phyloP scores from a whole-genome alignment of 2,888 invertebrate species.

The Agrotis exclamationis region DNA sequence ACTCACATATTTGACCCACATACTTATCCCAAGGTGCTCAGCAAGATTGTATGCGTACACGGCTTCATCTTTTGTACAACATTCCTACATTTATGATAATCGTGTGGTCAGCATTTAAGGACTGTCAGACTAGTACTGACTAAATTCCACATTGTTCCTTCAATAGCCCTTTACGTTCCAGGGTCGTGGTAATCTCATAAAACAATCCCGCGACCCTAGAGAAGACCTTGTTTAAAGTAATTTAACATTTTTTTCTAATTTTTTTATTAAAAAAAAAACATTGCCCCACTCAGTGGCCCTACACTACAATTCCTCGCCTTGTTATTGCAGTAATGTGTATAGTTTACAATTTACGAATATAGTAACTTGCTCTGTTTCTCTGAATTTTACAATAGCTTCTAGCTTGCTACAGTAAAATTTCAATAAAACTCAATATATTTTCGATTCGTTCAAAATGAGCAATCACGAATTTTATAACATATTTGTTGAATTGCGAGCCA shows the following conservation, averaged over 20 bases:
- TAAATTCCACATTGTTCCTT: too few species aligned
- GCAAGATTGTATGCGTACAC: background rate
- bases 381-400: conserved; percentile 17
- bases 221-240: too few species aligned
- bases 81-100: background rate
- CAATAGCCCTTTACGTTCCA: too few species aligned
- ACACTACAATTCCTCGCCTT: too few species aligned
- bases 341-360: conserved; percentile 16
- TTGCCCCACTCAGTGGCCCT: too few species aligned
- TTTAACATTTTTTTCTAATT: too few species aligned
- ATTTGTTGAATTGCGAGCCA: conserved; percentile 44
- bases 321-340: too few species aligned
- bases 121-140: background rate
- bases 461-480: conserved; percentile 43
- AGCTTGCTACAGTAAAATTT: conserved; percentile 37
- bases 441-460: conserved; percentile 35
- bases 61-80: background rate
- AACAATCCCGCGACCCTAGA: too few species aligned
- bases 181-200: too few species aligned
- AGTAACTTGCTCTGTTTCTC: background rate
- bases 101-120: background rate
- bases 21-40: background rate
- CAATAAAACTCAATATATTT: conserved; percentile 39
- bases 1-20: conserved; percentile 17
- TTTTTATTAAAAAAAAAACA: too few species aligned